phyloP scores from a whole-genome alignment of 1,140 invertebrate species.

The Plodia interpunctella region DNA sequence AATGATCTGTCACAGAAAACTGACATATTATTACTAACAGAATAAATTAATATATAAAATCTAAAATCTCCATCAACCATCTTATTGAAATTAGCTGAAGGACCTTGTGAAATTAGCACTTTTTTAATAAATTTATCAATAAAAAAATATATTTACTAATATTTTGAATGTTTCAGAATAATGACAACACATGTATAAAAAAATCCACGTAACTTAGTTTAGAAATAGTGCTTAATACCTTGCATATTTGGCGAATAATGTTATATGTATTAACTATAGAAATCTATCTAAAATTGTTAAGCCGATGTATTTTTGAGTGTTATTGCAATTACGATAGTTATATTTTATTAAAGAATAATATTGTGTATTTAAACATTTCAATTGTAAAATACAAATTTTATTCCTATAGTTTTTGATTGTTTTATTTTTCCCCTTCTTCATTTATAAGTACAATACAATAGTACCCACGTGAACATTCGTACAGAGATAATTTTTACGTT shows the following conservation, averaged over 20 bases:
- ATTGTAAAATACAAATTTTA: conserved; percentile 72
- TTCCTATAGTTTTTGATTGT: conserved; percentile 60
- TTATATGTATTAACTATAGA: conserved; percentile 36
- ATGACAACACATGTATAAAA: background rate
- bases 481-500: too few relatives aligned
- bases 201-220: conserved; percentile 14
- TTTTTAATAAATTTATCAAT: conserved; percentile 16
- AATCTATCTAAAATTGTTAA: conserved; percentile 47
- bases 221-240: conserved; percentile 10
- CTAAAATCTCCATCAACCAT: background rate
- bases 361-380: conserved; percentile 66
- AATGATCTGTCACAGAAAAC: background rate
- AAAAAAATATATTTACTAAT: conserved; percentile 1
- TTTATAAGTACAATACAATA: too few relatives aligned
- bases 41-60: background rate
- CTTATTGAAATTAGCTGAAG: too few relatives aligned
- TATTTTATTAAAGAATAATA: conserved; percentile 71
- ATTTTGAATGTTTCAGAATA: background rate
- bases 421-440: conserved; percentile 29
- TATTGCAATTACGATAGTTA: conserved; percentile 60
- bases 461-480: too few relatives aligned
- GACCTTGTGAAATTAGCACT: background rate
- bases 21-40: background rate
- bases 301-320: conserved; percentile 69
- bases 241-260: conserved; percentile 22